Evolutionary conservation across 2,888 invertebrate genomes (phyloP).

Genomic region (Parnassius mnemosyne): DNA sequence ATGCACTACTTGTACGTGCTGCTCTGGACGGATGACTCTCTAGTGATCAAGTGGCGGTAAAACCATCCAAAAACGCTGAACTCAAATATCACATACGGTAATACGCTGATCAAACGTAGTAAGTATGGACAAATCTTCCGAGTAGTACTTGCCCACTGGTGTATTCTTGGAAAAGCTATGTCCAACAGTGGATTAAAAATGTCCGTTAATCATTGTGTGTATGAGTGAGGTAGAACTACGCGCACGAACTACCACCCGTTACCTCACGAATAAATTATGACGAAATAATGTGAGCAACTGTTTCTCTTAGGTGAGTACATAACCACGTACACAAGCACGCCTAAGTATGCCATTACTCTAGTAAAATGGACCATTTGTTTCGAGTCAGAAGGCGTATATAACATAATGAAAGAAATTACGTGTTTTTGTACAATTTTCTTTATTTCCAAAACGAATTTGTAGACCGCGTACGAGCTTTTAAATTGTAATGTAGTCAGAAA

Average conservation of each 20-base stretch:
- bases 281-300: conserved; percentile 37
- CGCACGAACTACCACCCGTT: conserved; percentile 14
- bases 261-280: conserved; percentile 35
- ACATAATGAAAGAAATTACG: conserved; percentile 38
- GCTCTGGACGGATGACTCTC: too few relatives aligned
- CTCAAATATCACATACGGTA: too few relatives aligned
- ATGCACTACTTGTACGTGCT: too few relatives aligned
- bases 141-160: too few relatives aligned
- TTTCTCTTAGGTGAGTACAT: conserved; percentile 31
- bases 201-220: too few relatives aligned
- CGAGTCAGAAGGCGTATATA: conserved; percentile 39
- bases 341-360: conserved; percentile 45
- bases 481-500: too few relatives aligned
- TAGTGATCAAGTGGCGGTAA: too few relatives aligned
- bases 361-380: conserved; percentile 45
- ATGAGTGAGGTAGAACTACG: conserved; percentile 1
- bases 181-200: too few relatives aligned
- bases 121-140: too few relatives aligned
- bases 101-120: too few relatives aligned
- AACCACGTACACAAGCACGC: conserved; percentile 38
- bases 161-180: too few relatives aligned
- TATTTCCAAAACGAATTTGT: conserved; percentile 30
- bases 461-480: conserved; percentile 26
- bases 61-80: too few relatives aligned
- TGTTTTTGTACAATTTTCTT: conserved; percentile 28